Conservation (phyloP, 2,797 vertebrate species). For the Chelidonichthys spinosus region DNA sequence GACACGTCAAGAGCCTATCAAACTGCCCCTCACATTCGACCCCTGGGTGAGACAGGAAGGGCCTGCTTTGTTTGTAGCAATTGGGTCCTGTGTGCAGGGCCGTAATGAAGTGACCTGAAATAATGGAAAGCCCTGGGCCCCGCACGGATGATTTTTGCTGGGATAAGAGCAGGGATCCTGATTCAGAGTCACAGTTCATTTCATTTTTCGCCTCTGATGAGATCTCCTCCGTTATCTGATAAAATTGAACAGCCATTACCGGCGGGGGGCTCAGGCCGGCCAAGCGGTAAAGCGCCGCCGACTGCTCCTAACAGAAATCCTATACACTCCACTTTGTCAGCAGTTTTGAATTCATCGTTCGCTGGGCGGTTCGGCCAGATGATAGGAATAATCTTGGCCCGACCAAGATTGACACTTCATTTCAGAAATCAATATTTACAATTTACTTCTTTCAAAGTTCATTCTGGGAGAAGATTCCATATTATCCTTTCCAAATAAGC, state of each 20-base stretch:
- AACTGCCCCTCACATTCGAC: slow-evolving; percentile 98
- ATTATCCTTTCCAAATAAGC: slow-evolving; percentile 99
- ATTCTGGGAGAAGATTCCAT: slow-evolving; percentile 99
- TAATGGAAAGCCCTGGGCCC: slow-evolving; percentile 99
- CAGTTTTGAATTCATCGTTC: slow-evolving; percentile 99
- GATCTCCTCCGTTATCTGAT: slow-evolving; percentile 99
- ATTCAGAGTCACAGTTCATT: slow-evolving; percentile 99
- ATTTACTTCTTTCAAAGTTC: slow-evolving; percentile 99
- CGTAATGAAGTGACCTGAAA: slow-evolving; percentile 99
- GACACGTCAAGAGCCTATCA: slow-evolving; percentile 98
- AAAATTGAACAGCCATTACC: slow-evolving; percentile 99
- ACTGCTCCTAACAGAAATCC: slow-evolving; percentile 99
- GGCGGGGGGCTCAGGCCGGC: slow-evolving; percentile 86
- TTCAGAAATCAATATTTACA: slow-evolving; percentile 99
- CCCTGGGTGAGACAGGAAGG: slow-evolving; percentile 96
- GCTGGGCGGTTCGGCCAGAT: slow-evolving; percentile 89
- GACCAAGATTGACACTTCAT: slow-evolving; percentile 99
- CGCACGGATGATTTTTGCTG: slow-evolving; percentile 95
- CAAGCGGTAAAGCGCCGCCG: slow-evolving; percentile 94
- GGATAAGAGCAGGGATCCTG: slow-evolving; percentile 99
- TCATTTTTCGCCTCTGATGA: slow-evolving; percentile 99
- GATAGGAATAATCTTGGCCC: slow-evolving; percentile 99
- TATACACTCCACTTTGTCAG: slow-evolving; percentile 99
- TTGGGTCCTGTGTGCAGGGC: slow-evolving; percentile 93
- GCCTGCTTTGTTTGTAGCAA: slow-evolving; percentile 96